A percentile compares a stretch with the other conserved stretches of the same genome.
phyloP scores from a whole-genome alignment of 2,113 vertebrate genomes.

The Sarotherodon lohbergeri region DNA sequence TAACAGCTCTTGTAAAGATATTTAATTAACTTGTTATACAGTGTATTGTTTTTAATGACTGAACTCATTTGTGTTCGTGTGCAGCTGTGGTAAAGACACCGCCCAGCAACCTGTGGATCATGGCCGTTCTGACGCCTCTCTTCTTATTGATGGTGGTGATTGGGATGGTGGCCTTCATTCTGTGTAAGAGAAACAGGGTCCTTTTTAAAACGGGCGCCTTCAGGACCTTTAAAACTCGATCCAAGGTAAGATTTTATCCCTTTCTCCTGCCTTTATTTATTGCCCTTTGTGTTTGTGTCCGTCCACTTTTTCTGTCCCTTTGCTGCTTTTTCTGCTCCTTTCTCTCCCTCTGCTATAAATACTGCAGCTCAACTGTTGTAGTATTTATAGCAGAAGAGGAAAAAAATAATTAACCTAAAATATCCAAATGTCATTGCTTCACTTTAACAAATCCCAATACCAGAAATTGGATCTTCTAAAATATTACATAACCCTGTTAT shows the following conservation, averaged over 20 bases:
- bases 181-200: constrained; percentile 93
- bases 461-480: neutral
- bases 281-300: neutral
- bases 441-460: neutral
- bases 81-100: constrained; percentile 92
- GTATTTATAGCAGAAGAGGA: neutral
- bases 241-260: constrained; percentile 76
- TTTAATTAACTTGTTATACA: neutral
- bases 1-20: neutral
- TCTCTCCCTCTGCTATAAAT: neutral
- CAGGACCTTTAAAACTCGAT: constrained; percentile 87
- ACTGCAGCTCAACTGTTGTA: neutral
- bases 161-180: constrained; percentile 88
- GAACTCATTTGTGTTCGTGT: neutral
- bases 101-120: constrained; percentile 94
- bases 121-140: constrained; percentile 90
- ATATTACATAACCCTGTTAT: neutral
- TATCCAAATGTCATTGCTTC: neutral
- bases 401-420: neutral
- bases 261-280: neutral
- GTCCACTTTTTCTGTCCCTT: neutral
- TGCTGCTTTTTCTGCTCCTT: neutral
- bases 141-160: constrained; percentile 88
- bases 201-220: constrained; percentile 91
- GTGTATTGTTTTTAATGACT: neutral